phyloP scores from a whole-genome alignment of 2,888 invertebrate species.

The Rhagonycha lutea region DNA sequence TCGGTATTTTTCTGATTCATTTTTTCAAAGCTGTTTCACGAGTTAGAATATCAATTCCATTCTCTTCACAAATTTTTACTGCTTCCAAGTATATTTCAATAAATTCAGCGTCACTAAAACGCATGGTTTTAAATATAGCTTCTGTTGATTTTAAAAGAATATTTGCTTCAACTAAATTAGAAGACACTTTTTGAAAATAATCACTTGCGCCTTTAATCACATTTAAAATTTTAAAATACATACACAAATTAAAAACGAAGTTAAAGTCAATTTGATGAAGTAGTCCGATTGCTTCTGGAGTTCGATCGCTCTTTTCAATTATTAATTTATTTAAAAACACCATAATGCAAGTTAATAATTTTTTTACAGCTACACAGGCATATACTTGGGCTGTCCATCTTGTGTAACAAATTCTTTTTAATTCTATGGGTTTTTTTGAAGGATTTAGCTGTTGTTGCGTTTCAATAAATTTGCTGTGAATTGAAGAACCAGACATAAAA shows the following conservation, averaged over 20 bases:
- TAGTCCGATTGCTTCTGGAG: conserved; percentile 13
- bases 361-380: conserved; percentile 13
- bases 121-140: neutral
- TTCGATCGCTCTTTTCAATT: neutral
- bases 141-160: neutral
- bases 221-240: conserved; percentile 3
- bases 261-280: conserved; percentile 15
- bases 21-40: no score
- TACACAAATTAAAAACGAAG: conserved; percentile 17
- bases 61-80: no score
- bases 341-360: conserved; percentile 8
- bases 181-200: conserved; percentile 13
- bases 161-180: neutral
- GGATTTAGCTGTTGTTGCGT: conserved; percentile 13
- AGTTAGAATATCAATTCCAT: no score
- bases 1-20: no score
- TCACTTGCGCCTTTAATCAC: conserved; percentile 18
- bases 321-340: conserved; percentile 9
- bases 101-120: no score
- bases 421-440: conserved; percentile 6
- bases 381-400: conserved; percentile 18
- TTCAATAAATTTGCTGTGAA: conserved; percentile 18
- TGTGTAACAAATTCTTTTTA: conserved; percentile 10
- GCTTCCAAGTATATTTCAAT: no score
- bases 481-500: conserved; percentile 11